phyloP scores from a whole-genome alignment of 1,140 invertebrate species.

The Cylas formicarius region DNA sequence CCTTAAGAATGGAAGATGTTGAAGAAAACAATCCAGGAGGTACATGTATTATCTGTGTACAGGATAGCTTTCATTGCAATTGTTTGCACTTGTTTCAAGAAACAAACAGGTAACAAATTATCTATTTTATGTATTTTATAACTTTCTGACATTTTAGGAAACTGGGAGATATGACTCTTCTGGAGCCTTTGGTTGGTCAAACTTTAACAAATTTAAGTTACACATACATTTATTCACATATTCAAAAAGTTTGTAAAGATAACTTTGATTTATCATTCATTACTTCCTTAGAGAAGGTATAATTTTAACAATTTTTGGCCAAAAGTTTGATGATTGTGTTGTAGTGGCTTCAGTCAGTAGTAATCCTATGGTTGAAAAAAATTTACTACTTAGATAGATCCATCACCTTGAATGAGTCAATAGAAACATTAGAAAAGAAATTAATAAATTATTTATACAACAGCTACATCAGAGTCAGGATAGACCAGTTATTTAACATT shows the following conservation, averaged over 20 bases:
- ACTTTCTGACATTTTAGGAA: conserved; percentile 17
- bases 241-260: conserved; percentile 27
- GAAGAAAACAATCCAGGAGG: conserved; percentile 45
- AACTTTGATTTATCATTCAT: conserved; percentile 25
- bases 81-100: conserved; percentile 77
- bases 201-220: conserved; percentile 23
- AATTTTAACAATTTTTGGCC: conserved; percentile 5
- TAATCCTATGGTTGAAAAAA: conserved; percentile 73
- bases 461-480: conserved; percentile 79
- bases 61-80: conserved; percentile 61
- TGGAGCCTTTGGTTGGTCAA: conserved; percentile 24
- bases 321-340: conserved; percentile 23
- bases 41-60: conserved; percentile 63
- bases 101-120: conserved; percentile 55
- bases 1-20: conserved; percentile 63
- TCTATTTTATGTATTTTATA: conserved; percentile 1
- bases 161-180: conserved; percentile 23
- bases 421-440: conserved; percentile 67
- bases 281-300: conserved; percentile 21
- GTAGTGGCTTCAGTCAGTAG: conserved; percentile 74
- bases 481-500: conserved; percentile 90
- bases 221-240: conserved; percentile 22
- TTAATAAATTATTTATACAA: conserved; percentile 82
- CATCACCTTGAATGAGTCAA: conserved; percentile 48
- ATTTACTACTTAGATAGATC: conserved; percentile 63